phyloP scores from a whole-genome alignment of 2,797 vertebrate genomes.

The Triplophysa yarkandensis region DNA sequence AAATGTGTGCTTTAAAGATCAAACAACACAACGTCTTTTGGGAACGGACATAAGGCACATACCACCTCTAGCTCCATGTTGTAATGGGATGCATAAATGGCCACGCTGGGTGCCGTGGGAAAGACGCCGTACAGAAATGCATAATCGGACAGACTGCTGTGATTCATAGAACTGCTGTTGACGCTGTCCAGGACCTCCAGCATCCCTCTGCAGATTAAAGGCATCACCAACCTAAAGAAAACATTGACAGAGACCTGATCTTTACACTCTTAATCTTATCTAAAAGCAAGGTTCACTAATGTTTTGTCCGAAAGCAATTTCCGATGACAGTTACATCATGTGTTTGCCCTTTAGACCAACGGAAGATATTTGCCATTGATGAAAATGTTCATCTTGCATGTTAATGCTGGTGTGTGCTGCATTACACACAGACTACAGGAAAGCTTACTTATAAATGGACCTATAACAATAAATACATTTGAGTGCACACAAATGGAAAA shows the following conservation, averaged over 20 bases:
- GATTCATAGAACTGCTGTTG: constrained; percentile 78
- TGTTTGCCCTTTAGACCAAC: background rate
- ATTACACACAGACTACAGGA: background rate
- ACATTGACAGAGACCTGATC: background rate
- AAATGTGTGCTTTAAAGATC: too few relatives aligned
- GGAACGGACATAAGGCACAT: constrained; percentile 70
- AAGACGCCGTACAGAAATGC: constrained; percentile 97
- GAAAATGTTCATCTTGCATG: background rate
- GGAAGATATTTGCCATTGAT: background rate
- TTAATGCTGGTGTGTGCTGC: background rate
- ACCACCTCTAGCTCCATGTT: constrained; percentile 97
- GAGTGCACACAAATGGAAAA: background rate
- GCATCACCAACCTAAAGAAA: constrained; percentile 87
- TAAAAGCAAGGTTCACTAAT: too few relatives aligned
- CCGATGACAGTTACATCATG: background rate
- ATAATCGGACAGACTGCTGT: constrained; percentile 93
- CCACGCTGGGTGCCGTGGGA: constrained; percentile 94
- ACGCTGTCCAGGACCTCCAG: constrained; percentile 87
- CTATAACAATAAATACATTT: too few relatives aligned
- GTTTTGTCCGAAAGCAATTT: too few relatives aligned
- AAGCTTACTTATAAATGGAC: too few relatives aligned
- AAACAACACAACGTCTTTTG: background rate
- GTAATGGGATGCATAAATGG: constrained; percentile 95
- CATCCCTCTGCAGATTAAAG: constrained; percentile 93
- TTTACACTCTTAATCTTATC: too few relatives aligned